Base-by-base conservation (phyloP, 2,888 invertebrate genomes). In the Harmothoe impar region DNA sequence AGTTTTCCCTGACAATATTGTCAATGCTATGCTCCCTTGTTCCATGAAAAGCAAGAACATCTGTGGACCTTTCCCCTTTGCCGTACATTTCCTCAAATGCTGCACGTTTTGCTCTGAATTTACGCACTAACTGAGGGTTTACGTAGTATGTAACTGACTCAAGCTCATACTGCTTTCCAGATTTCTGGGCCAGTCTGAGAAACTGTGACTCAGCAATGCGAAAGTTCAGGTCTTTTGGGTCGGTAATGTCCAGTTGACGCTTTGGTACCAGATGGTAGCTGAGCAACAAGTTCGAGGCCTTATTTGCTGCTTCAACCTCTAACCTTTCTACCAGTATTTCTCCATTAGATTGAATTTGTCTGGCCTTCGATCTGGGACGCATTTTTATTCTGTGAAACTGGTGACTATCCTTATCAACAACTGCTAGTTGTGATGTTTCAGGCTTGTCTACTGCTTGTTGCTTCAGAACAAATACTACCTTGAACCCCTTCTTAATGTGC, bases 121-220 rank as follows among this genome's bases (percentile, higher is more conserved):
- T 56, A 0, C 33, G n/a, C 25, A 91, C 77, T 25, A 92, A 81
- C 7, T n/a, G n/a, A 33, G 91, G 90, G 54, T 92, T 92, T 1
- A 90, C 68, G 33, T 91, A 91, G 29, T 91, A 91, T 31, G 90
- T 91, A 23, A 92, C 68, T 31, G 68, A 89, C 17, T 84, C 51
- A 5, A 91, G 54, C 20, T 54, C 62, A 77, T 86, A 56, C 15
- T 86, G 52, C 29, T 23, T 86, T 0, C 29, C n/a, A 33, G 29
- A 31, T 7, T 68, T 29, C 68, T 68, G 35, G 25, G 54, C 51
- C 31, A 91, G 33, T 29, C 91, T 31, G 12, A 86, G 86, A 68
- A 92, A 91, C 54, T 92, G 92, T 23, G 92, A 91, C 81, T 91
- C 92, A 5, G 91, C 92, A 12, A 92, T 72, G 20, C 91, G 89